Base-by-base conservation (phyloP, 1,140 invertebrate species). In the Lucilia cuprina region DNA sequence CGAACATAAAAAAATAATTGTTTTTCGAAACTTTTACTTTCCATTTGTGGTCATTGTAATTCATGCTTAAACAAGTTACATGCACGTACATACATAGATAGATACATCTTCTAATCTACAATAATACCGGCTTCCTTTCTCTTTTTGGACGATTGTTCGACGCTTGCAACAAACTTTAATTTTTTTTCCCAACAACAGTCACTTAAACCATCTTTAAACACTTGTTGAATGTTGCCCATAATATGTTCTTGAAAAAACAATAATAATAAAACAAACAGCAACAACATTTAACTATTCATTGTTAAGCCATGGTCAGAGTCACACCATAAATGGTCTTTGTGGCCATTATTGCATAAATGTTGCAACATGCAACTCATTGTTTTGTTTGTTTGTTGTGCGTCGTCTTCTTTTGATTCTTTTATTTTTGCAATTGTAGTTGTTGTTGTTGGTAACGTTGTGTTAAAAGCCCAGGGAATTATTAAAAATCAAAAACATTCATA, bases 21-120 rank as follows among this genome's bases (percentile, higher is more conserved):
- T 70, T 10, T 70, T 78, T 47, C 17, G 2, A n/a, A 78, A 80
- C 77, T 80, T 80, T 80, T 80, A 80, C 77, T 80, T 80, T 80
- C 77, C 77, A 80, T 80, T 80, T 80, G 77, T 80, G 47, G 77
- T 70, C 65, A 70, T 70, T 70, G 19, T 70, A 21, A 70, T 70
- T 70, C 65, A 60, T 60, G 55, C 55, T 60, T 17, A 60, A 60
- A 60, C 55, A 60, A n/a, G 12, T 19, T 10, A 70, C 65, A 70
- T 70, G 65, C 10, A 19, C 19, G n/a, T 60, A 17, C 55, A 60
- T 60, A 17, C 55, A 60, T 60, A 21, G 65, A 60, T 60, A 21
- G 65, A 21, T 19, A 70, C 19, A 70, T 5, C 7, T 70, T 70
- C 65, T 70, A 21, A 70, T 17, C 65, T 5, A 70, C 8, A 70